Conservation (phyloP, 2,888 invertebrate genomes). For the Nasonovia ribisnigri region DNA sequence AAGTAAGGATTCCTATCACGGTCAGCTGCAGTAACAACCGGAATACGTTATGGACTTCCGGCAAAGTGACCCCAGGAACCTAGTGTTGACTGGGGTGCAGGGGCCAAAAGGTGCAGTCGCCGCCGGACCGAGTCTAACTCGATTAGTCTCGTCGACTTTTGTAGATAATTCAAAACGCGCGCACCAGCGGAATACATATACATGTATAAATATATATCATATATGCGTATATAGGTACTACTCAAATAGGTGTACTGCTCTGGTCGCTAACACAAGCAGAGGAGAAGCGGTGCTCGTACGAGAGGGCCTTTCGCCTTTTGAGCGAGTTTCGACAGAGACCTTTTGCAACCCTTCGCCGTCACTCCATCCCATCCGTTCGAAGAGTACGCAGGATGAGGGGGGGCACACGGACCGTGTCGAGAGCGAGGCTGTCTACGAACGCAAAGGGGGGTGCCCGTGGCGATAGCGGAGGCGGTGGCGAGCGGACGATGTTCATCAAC, state of each 20-base stretch:
- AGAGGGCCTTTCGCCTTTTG: not conserved
- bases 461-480: not conserved
- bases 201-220: not conserved
- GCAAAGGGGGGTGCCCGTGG: not conserved
- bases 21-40: not conserved
- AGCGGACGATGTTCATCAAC: slow-evolving; percentile 30
- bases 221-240: not conserved
- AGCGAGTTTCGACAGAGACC: not conserved
- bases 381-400: too few species aligned
- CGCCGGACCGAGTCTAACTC: not conserved
- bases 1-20: not conserved
- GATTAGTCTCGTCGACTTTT: not conserved
- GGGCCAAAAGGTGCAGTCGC: not conserved
- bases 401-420: not conserved
- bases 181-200: not conserved
- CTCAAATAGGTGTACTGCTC: not conserved
- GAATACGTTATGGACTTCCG: slow-evolving; percentile 16
- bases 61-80: not conserved
- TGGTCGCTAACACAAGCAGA: not conserved
- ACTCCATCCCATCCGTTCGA: not conserved
- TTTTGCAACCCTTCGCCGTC: not conserved
- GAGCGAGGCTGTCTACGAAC: not conserved
- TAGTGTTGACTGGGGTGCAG: not conserved
- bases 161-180: not conserved
- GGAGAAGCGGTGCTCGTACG: not conserved